phyloP scores from a whole-genome alignment of 2,797 vertebrate genomes.

The Mus spretus region DNA sequence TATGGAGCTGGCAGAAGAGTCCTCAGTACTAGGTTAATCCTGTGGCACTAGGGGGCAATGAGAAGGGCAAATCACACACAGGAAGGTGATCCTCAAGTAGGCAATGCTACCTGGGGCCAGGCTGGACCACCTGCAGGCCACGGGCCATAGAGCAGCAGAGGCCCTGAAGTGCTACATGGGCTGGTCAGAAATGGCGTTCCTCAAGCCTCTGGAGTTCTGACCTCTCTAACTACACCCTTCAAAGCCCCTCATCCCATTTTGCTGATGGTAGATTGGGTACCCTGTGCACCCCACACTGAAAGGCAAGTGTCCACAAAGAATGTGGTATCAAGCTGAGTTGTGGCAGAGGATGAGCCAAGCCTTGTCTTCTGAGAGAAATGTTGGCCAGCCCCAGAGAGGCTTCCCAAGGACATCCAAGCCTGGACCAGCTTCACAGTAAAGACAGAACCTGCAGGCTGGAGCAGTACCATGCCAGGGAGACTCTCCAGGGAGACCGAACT shows the following conservation, averaged over 20 bases:
- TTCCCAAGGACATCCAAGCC: not conserved
- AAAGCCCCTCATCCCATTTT: not conserved
- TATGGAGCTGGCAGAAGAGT: not conserved
- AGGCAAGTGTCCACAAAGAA: accelerated
- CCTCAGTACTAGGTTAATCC: not conserved
- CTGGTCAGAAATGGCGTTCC: not conserved
- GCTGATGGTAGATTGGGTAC: not conserved
- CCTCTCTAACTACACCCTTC: not conserved
- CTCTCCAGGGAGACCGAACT: not conserved
- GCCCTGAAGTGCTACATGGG: accelerated
- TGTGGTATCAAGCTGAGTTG: not conserved
- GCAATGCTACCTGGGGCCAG: too few relatives aligned
- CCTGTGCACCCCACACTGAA: not conserved
- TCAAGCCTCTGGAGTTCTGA: not conserved
- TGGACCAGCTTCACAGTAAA: not conserved
- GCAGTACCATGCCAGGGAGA: accelerated
- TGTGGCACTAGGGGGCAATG: too few relatives aligned
- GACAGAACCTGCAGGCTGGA: not conserved
- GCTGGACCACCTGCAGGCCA: not conserved
- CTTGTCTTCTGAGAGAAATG: not conserved
- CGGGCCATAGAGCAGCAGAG: not conserved
- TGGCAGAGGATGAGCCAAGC: not conserved
- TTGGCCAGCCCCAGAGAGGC: too few relatives aligned
- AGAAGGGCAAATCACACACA: not conserved
- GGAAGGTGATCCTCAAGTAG: not conserved